These are phyloP conservation scores for Selene dorsalis DNA, from an alignment of 2,797 vertebrate genomes.

Conservation along the genomic window DNA sequence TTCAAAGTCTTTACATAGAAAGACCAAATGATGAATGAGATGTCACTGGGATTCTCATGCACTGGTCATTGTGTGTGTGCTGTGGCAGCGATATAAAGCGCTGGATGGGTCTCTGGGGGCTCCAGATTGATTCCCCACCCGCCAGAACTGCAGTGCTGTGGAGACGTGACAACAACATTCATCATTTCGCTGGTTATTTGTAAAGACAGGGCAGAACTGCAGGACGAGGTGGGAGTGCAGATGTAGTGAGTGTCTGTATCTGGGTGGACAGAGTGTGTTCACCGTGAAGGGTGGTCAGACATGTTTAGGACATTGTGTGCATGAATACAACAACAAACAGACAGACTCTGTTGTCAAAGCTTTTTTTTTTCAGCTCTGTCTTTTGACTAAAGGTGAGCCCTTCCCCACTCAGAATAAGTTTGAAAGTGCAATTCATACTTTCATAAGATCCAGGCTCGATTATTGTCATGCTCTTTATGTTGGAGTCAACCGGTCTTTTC, in stretches of 20 bases:
- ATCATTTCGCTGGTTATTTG: constrained; percentile 61
- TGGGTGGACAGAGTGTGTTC: not conserved
- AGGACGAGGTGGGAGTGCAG: constrained; percentile 3
- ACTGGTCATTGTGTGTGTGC: constrained; percentile 38
- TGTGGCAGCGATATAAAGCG: constrained; percentile 38
- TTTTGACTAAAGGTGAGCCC: no score
- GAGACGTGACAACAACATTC: constrained; percentile 70
- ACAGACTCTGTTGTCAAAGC: no score
- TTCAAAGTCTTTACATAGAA: constrained; percentile 21
- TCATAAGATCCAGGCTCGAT: no score
- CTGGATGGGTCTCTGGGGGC: constrained; percentile 35
- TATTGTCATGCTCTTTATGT: no score
- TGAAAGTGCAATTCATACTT: no score
- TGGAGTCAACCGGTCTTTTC: no score
- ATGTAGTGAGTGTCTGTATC: not conserved
- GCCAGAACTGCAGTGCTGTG: constrained; percentile 53
- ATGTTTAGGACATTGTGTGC: not conserved
- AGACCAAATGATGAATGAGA: constrained; percentile 52
- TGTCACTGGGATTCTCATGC: constrained; percentile 17
- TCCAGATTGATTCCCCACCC: constrained; percentile 62
- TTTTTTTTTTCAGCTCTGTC: no score
- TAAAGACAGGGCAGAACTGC: constrained; percentile 35
- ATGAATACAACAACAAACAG: not conserved
- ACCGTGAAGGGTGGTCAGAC: not conserved
- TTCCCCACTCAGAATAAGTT: no score